Conservation (phyloP, 2,797 vertebrate genomes). For the Tympanoctomys barrerae region DNA sequence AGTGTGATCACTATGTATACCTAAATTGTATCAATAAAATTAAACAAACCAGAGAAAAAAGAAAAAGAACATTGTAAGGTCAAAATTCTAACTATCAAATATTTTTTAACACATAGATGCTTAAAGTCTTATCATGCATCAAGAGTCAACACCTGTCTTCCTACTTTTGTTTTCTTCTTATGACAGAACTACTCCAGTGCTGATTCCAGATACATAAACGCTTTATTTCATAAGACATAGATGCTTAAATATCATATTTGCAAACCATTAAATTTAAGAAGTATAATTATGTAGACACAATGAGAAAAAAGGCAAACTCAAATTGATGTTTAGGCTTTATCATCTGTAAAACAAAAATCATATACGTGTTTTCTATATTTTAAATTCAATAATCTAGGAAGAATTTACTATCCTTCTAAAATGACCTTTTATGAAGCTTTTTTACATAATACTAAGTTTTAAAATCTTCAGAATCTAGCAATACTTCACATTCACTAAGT, state of each 20-base stretch:
- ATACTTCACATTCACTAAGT: background rate
- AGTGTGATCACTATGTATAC: background rate
- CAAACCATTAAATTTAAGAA: background rate
- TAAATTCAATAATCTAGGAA: constrained; percentile 3
- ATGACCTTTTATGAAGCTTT: background rate
- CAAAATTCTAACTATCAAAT: background rate
- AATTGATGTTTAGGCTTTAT: background rate
- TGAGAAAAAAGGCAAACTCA: constrained; percentile 24
- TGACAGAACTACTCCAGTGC: background rate
- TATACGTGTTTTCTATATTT: background rate
- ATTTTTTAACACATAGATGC: background rate
- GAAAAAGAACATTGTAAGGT: background rate
- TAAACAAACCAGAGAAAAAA: background rate
- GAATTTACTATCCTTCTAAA: background rate
- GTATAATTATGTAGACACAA: background rate
- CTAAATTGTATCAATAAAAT: background rate
- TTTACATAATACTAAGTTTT: background rate
- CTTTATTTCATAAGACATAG: background rate
- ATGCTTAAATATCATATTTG: background rate
- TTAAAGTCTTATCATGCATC: background rate
- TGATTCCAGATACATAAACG: background rate
- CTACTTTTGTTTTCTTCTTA: background rate
- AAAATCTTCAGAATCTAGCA: background rate
- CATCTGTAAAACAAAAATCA: background rate
- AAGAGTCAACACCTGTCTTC: background rate